phyloP scores from a whole-genome alignment of 1,140 invertebrate species.

The Calycopis cecrops region DNA sequence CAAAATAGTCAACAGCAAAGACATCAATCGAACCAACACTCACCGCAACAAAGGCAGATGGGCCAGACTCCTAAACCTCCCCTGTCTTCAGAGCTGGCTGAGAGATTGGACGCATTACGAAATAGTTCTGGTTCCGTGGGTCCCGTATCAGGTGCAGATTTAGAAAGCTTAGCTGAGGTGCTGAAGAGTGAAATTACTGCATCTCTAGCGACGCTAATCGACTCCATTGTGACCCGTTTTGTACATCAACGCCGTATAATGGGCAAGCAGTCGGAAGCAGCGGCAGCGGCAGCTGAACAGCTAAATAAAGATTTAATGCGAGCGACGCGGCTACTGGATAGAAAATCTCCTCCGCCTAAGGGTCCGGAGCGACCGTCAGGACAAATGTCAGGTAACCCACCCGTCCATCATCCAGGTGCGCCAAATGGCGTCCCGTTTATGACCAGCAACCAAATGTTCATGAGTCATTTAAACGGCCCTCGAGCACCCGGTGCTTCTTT shows the following conservation, averaged over 20 bases:
- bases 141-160: conserved; percentile 82
- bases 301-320: conserved; percentile 87
- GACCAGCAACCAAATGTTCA: conserved; percentile 61
- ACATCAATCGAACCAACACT: conserved; percentile 75
- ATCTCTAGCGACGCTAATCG: conserved; percentile 89
- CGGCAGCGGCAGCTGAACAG: conserved; percentile 84
- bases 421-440: conserved; percentile 63
- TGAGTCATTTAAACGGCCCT: conserved; percentile 71
- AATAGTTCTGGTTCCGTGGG: conserved; percentile 77
- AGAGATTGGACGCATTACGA: conserved; percentile 80
- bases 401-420: conserved; percentile 66
- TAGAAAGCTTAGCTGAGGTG: conserved; percentile 91
- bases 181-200: conserved; percentile 93
- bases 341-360: conserved; percentile 89
- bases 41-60: conserved; percentile 72
- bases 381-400: conserved; percentile 78
- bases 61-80: conserved; percentile 71
- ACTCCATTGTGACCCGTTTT: conserved; percentile 90
- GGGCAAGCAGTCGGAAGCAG: conserved; percentile 84
- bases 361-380: conserved; percentile 80
- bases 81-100: conserved; percentile 76
- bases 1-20: conserved; percentile 71
- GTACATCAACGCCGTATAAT: conserved; percentile 86
- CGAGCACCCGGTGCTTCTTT: conserved; percentile 74
- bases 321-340: conserved; percentile 86